Percentiles rank a stretch among this genome's conserved stretches.
These are phyloP conservation scores for Pyrochroa serraticornis DNA, from an alignment of 2,888 invertebrate species.

Conservation along the genomic window DNA sequence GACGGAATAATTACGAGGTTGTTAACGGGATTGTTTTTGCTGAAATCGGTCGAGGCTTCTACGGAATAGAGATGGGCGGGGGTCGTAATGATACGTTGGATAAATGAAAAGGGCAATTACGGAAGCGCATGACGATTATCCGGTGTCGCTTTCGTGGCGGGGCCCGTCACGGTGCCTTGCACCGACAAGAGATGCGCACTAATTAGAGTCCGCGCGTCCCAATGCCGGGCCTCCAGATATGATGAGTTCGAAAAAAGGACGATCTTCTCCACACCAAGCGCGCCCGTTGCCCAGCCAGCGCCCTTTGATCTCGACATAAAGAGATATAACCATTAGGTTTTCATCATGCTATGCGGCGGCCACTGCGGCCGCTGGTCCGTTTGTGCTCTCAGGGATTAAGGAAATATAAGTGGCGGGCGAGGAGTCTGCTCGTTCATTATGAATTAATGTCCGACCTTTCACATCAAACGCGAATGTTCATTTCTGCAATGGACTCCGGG, in stretches of 20 bases:
- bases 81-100: constrained; percentile 5
- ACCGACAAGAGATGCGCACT: constrained; percentile 46
- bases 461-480: constrained; percentile 54
- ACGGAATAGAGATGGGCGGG: too few species aligned
- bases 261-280: constrained; percentile 43
- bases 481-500: constrained; percentile 43
- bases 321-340: constrained; percentile 61
- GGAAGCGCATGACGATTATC: constrained; percentile 37
- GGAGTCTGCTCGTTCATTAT: constrained; percentile 57
- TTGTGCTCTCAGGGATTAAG: constrained; percentile 59
- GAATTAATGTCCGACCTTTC: constrained; percentile 58
- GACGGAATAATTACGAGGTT: too few species aligned
- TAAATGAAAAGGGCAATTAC: constrained; percentile 35
- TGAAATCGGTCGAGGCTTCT: too few species aligned
- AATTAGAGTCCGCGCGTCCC: constrained; percentile 36
- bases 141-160: constrained; percentile 32
- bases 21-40: too few species aligned
- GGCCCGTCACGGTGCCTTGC: constrained; percentile 48
- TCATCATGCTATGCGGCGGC: constrained; percentile 56
- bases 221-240: constrained; percentile 50
- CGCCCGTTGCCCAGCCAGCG: constrained; percentile 28
- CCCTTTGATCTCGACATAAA: constrained; percentile 58
- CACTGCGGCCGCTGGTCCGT: constrained; percentile 49
- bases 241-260: constrained; percentile 52
- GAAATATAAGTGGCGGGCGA: constrained; percentile 59